A percentile compares a stretch with the other conserved stretches of the same genome.
These are phyloP conservation scores for Tenualosa thibaudeaui DNA, from an alignment of 2,797 vertebrate species.

Conservation along the genomic window DNA sequence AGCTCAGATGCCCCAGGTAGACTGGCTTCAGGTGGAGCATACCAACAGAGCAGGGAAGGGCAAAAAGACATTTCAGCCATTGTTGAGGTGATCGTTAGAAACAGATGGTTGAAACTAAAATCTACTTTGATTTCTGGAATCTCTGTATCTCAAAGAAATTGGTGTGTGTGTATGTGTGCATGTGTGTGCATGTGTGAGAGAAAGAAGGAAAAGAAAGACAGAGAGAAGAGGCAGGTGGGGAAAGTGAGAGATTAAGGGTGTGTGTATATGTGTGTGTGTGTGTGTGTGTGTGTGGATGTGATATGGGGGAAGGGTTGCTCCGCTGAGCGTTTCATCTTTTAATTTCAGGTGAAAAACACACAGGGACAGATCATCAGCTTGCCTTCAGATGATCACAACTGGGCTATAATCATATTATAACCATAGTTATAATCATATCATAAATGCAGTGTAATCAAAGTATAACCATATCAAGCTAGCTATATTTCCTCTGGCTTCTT, in stretches of 20 bases:
- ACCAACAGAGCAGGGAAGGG: constrained; percentile 32
- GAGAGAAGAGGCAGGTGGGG: too few relatives aligned
- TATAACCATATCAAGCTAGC: too few relatives aligned
- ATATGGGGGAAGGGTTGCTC: background rate
- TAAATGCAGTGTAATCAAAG: too few relatives aligned
- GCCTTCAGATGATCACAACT: background rate
- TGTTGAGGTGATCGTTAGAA: constrained; percentile 8
- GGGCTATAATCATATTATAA: too few relatives aligned
- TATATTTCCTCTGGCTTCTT: too few relatives aligned
- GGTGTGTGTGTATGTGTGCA: background rate
- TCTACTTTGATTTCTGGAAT: background rate
- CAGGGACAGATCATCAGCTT: background rate
- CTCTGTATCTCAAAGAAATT: background rate
- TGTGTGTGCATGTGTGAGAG: background rate
- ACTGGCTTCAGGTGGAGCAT: constrained; percentile 68
- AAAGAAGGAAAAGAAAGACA: background rate
- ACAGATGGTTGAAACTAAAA: background rate
- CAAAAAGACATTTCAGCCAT: constrained; percentile 17
- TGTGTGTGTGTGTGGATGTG: background rate
- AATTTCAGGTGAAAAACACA: background rate
- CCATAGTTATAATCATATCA: too few relatives aligned
- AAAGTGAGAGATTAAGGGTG: background rate
- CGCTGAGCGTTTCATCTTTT: background rate
- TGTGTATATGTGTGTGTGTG: background rate
- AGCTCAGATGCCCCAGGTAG: constrained; percentile 60